Evolutionary conservation across 2,888 invertebrate genomes (phyloP), one percentile per base, ranked within the genome.

Genomic region (Xanthostigma xanthostigma): DNA sequence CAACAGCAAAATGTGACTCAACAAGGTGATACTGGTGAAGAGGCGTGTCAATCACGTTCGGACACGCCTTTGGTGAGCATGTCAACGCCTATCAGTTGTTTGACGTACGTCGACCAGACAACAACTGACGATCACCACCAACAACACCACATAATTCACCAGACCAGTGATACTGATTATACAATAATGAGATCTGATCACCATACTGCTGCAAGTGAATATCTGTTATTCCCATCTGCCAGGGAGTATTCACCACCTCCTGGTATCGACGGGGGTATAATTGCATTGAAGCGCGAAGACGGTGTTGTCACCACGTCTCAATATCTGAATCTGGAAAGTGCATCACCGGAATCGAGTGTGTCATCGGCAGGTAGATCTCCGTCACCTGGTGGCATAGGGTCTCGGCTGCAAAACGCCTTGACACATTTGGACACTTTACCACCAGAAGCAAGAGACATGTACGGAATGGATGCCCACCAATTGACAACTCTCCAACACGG

Each of bases 371-470:
- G 37, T n/a, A 27, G 46, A 12, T 40, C 46, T 3, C 37, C 46
- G 1, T 42, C 42, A 12, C 43, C 48, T 5, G 13, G 36, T 3
- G 42, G 42, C 9, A 17, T 42, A 1, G 17, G 33, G 3, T 39
- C 46, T 8, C 11, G 35, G 9, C 35, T 36, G 9, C 41, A 14
- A 12, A 37, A n/a, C 11, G 42, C 38, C 10, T 37, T 48, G 33
- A 48, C 48, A 27, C 48, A 48, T 43, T 36, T 48, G 14, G 42
- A 48, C 9, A 48, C 37, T n/a, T 37, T 48, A 3, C 48, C 42
- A 37, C 43, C 48, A 12, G 13, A 27, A 11, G 40, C 33, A 4
- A 42, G 42, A 36, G 48, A 48, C 17, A 48, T 48, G 48, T 48
- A 48, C 37, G 48, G 41, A 27, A 11, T 48, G 9, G 42, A 48